Evolutionary conservation across 2,113 vertebrate species (phyloP).

Genomic region (Leptosomus discolor): DNA sequence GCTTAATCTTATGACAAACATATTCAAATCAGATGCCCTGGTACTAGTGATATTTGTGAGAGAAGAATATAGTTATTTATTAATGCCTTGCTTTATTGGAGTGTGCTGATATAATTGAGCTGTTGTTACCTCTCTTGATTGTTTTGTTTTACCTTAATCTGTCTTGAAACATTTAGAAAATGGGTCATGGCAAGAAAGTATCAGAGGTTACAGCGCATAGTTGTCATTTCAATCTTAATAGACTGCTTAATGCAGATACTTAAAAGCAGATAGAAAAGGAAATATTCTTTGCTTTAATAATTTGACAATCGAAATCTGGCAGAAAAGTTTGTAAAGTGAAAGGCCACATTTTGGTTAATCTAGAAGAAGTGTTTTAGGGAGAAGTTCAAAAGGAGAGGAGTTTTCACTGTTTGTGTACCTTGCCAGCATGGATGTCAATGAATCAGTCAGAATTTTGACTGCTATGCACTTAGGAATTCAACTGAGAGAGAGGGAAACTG

Average conservation of each 20-base stretch:
- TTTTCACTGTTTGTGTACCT: background rate
- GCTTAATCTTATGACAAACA: background rate
- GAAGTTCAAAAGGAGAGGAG: background rate
- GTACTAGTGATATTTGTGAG: background rate
- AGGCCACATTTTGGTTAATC: background rate
- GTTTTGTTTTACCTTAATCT: constrained; percentile 21
- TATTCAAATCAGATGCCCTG: background rate
- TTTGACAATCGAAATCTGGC: background rate
- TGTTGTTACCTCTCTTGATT: background rate
- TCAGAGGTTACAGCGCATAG: background rate
- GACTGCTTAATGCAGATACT: background rate
- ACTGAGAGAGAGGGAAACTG: background rate
- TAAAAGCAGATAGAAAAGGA: background rate
- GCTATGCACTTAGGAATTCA: background rate
- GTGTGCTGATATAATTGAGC: constrained; percentile 7
- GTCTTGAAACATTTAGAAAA: constrained; percentile 3
- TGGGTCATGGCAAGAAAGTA: background rate
- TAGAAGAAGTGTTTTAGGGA: background rate
- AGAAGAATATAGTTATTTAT: constrained; percentile 29
- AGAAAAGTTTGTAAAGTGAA: background rate
- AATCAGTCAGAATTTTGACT: background rate
- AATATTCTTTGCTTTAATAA: background rate
- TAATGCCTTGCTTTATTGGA: constrained; percentile 12
- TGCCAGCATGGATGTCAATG: background rate
- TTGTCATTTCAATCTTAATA: constrained; percentile 2